Evolutionary conservation across 2,113 vertebrate species (phyloP).

Genomic region (Orientallactaga bullata): DNA sequence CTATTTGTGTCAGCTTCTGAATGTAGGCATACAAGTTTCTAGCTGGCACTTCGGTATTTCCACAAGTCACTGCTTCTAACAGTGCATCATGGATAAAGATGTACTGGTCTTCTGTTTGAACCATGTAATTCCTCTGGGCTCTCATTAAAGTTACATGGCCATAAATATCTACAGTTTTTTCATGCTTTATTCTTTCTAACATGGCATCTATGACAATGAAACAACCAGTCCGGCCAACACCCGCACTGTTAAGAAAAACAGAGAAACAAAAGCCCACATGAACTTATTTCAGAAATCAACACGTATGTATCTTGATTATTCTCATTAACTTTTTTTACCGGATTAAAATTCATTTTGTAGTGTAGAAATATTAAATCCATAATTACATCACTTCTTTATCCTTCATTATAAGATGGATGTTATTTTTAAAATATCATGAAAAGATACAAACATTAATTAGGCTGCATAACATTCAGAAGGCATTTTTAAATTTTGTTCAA

Average conservation of each 20-base stretch:
- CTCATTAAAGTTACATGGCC: constrained; percentile 99
- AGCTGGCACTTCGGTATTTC: constrained; percentile 99
- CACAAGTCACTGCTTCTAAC: constrained; percentile 98
- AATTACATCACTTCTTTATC: neutral
- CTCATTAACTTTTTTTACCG: neutral
- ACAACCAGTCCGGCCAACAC: constrained; percentile 98
- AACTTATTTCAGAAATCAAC: neutral
- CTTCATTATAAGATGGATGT: neutral
- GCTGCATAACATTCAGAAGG: neutral
- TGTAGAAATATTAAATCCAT: constrained; percentile 11
- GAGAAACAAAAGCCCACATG: constrained; percentile 7
- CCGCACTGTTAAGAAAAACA: constrained; percentile 90
- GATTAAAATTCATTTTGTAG: constrained; percentile 40
- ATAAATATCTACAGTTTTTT: constrained; percentile 99
- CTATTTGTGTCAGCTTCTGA: constrained; percentile 99
- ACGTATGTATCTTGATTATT: neutral
- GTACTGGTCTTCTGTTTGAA: constrained; percentile 99
- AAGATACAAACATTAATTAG: neutral
- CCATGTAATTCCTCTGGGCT: constrained; percentile 99
- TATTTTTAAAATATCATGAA: neutral
- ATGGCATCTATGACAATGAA: constrained; percentile 99
- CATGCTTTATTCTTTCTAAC: constrained; percentile 99
- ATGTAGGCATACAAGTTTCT: constrained; percentile 99
- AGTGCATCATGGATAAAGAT: constrained; percentile 99
- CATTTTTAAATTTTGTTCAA: constrained; percentile 18